These are phyloP conservation scores for Probaryconus sp. DNA, from an alignment of 1,140 invertebrate species.

Conservation along the genomic window DNA sequence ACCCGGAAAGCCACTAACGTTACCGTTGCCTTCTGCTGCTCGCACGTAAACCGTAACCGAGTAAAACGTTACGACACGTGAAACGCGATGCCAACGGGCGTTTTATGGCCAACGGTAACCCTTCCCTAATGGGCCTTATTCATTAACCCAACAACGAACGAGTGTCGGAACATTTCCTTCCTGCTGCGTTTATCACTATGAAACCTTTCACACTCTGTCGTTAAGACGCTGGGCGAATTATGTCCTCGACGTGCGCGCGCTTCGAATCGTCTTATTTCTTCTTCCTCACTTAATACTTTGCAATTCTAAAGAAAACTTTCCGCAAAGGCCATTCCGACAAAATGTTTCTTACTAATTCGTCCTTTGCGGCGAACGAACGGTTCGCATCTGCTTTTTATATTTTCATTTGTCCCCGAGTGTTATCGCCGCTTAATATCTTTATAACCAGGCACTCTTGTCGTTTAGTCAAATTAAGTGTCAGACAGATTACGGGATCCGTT, in stretches of 20 bases:
- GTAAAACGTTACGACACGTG: constrained; percentile 31
- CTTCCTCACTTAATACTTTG: no score
- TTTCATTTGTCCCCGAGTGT: no score
- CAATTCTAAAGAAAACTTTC: no score
- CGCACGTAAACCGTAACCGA: constrained; percentile 1
- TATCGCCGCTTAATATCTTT: no score
- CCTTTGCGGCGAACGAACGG: no score
- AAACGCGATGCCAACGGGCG: constrained; percentile 2
- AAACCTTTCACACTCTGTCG: background rate
- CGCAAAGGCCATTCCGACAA: no score
- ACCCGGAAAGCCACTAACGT: constrained; percentile 13
- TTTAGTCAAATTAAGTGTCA: no score
- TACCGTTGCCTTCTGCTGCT: background rate
- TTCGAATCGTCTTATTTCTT: constrained; percentile 26
- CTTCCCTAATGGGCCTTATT: constrained; percentile 32
- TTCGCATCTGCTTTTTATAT: no score
- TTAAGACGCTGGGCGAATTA: constrained; percentile 7
- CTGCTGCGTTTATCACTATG: background rate
- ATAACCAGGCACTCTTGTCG: no score
- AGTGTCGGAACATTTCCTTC: background rate
- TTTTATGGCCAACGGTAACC: constrained; percentile 8
- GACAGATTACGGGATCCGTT: no score
- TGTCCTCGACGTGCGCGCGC: constrained; percentile 24
- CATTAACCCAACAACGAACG: constrained; percentile 13
- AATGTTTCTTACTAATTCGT: no score